Conservation (phyloP, 2,888 invertebrate genomes). For the Caenorhabditis sp. region DNA sequence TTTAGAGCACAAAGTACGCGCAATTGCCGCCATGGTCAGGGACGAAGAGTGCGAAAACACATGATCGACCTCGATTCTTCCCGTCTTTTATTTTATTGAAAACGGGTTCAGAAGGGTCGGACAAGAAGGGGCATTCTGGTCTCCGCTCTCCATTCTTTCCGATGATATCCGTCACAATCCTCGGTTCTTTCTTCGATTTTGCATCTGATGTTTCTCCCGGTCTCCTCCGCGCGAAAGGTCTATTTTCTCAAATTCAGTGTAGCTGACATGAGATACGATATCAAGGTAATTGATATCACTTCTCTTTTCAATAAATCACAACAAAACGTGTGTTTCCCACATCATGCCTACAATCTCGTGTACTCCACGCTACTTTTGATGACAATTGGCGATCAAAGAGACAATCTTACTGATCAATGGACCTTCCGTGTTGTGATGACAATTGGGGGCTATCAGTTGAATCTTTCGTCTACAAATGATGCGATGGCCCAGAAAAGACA, state of each 20-base stretch:
- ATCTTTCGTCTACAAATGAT: constrained; percentile 23
- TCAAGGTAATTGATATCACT: not conserved
- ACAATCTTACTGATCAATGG: no score
- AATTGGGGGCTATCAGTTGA: constrained; percentile 20
- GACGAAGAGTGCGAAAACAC: constrained; percentile 19
- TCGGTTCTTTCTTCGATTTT: no score
- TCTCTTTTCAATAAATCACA: not conserved
- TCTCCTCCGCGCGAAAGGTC: not conserved
- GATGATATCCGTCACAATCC: constrained; percentile 34
- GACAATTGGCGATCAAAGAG: constrained; percentile 48
- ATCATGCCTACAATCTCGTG: not conserved
- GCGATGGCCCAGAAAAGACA: not conserved
- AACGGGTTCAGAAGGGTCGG: constrained; percentile 39
- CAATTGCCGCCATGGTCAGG: not conserved
- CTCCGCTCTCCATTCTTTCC: constrained; percentile 29
- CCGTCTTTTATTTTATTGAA: constrained; percentile 51
- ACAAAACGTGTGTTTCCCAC: constrained; percentile 39
- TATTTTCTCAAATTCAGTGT: not conserved
- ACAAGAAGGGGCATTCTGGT: not conserved
- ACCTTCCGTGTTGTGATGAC: constrained; percentile 44
- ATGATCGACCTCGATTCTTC: constrained; percentile 43
- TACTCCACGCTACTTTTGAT: constrained; percentile 39
- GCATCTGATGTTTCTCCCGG: not conserved
- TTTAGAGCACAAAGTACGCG: constrained; percentile 15
- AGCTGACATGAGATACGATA: not conserved